Evolutionary conservation across 2,888 invertebrate genomes (phyloP), one percentile per base, ranked within the genome.

Genomic region (Drosophila falleni): DNA sequence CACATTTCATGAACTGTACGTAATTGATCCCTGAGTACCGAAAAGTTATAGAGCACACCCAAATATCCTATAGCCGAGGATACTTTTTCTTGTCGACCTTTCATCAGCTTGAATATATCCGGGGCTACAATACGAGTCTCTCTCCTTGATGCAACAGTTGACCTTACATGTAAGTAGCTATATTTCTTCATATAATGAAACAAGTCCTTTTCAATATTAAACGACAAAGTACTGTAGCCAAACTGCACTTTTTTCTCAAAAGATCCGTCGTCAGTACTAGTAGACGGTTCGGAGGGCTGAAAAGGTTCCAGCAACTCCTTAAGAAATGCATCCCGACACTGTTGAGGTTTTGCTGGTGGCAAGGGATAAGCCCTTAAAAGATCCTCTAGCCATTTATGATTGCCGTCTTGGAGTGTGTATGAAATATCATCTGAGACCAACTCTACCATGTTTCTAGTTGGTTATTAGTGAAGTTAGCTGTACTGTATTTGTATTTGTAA

Each of bases 301-400:
- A 31, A 47, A 5, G 50, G 39, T 29, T 33, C 5, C 6, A 70
- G 6, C 0, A 70, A 23, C 0, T 59, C 29, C 0, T 42, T 60
- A 0, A 77, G 31, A 13, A 41, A 77, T 8, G 8, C 59, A 66
- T 77, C 78, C 11, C 73, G 78, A 37, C 73, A 77, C 8, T 16
- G 15, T 8, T 56, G 29, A 8, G 56, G 5, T 0, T 49, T 49
- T 1, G 49, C 37, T 10, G 26, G 9, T 0, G 76, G 65, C 42
- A 71, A 41, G 0, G 76, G 71, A 60, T 23, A 75, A 0, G 44
- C 8, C 3, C 16, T 23, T 6, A 13, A 5, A 0, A 61, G 10
- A 13, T 53, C 61, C 10, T 23, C 15, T 13, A 53, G 13, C 61
- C 46, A 61, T 53, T 26, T 26, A 5, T 11, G 6, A 8, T 1